Conservation (phyloP, 1,140 invertebrate genomes). For the Eupristina koningsbergeri region DNA sequence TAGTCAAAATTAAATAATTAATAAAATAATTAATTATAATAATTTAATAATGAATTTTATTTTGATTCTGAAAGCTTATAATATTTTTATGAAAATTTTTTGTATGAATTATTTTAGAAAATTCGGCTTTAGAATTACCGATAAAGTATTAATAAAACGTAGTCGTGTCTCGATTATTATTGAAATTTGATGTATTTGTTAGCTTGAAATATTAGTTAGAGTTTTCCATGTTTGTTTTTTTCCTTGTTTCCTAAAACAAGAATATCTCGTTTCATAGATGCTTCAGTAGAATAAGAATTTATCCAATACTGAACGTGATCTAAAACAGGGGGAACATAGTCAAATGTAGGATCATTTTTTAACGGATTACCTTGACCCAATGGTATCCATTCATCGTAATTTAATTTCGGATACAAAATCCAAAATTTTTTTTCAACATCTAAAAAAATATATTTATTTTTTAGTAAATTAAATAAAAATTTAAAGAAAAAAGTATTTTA, state of each 20-base stretch:
- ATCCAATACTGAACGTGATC: constrained; percentile 85
- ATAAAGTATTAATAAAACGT: background rate
- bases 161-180: background rate
- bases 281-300: constrained; percentile 70
- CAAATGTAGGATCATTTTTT: constrained; percentile 86
- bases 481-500: too few species aligned
- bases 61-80: background rate
- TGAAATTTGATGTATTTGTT: background rate
- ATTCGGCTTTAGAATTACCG: background rate
- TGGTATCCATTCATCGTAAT: constrained; percentile 85
- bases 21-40: too few species aligned
- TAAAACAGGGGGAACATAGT: constrained; percentile 84
- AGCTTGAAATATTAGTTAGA: background rate
- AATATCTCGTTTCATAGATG: constrained; percentile 76
- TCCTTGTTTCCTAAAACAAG: constrained; percentile 79
- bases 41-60: constrained; percentile 1
- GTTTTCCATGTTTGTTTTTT: constrained; percentile 75
- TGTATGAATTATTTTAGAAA: background rate
- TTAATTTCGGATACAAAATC: constrained; percentile 80
- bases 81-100: constrained; percentile 3
- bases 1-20: too few species aligned
- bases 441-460: constrained; percentile 48
- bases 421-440: constrained; percentile 58
- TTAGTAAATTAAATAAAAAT: background rate
- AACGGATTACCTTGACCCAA: constrained; percentile 83